phyloP scores from a whole-genome alignment of 2,113 vertebrate genomes.

The Gorilla gorilla region DNA sequence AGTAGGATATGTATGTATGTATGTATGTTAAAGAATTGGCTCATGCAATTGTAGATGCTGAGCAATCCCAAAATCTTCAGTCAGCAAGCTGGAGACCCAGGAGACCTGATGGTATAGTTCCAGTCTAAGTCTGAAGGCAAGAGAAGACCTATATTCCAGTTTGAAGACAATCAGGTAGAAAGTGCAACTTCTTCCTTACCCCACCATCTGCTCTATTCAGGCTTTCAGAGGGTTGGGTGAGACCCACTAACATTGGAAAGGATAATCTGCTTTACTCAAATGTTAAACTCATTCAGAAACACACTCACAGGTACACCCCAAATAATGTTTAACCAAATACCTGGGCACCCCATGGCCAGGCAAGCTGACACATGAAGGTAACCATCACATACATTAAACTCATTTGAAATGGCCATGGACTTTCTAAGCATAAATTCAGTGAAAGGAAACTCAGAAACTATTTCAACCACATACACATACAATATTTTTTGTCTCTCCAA shows the following conservation, averaged over 20 bases:
- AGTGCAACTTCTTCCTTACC: not conserved
- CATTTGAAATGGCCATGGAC: not conserved
- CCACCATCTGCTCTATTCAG: not conserved
- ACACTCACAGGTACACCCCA: not conserved
- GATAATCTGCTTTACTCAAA: not conserved
- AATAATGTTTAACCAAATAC: not conserved
- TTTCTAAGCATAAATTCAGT: not conserved
- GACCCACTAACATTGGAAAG: not conserved
- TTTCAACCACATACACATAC: not conserved
- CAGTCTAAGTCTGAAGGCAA: not conserved
- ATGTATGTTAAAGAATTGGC: not conserved
- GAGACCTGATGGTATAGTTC: not conserved
- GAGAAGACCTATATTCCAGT: not conserved
- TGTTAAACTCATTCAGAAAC: not conserved
- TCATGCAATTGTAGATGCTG: not conserved
- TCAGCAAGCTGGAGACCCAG: not conserved
- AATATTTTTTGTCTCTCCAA: not conserved
- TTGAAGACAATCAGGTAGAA: not conserved
- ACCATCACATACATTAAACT: not conserved
- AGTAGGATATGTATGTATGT: not conserved
- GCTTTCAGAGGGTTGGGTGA: not conserved
- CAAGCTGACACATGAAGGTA: not conserved
- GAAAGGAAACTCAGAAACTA: not conserved
- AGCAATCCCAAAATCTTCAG: too few relatives aligned
- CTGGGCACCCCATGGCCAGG: not conserved